Conservation (phyloP, 2,113 vertebrate species). For the Cololabis saira region DNA sequence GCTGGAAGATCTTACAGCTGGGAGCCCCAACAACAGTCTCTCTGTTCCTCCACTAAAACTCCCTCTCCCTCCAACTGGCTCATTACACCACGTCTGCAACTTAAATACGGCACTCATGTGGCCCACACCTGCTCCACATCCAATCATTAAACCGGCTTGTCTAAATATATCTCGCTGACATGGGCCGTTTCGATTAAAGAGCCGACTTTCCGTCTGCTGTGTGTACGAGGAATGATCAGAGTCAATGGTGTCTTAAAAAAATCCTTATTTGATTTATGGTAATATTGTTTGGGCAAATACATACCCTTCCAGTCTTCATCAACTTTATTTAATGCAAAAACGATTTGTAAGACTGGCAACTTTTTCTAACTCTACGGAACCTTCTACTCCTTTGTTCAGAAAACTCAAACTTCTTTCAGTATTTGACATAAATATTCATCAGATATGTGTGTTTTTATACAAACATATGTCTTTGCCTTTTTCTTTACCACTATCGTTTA, state of each 20-base stretch:
- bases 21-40: conserved; percentile 66
- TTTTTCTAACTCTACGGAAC: too few species aligned
- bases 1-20: conserved; percentile 65
- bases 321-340: too few species aligned
- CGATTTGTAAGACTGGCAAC: too few species aligned
- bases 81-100: conserved; percentile 71
- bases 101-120: conserved; percentile 77
- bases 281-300: too few species aligned
- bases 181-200: conserved; percentile 58
- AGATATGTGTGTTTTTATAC: too few species aligned
- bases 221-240: conserved; percentile 18
- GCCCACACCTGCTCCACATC: conserved; percentile 74
- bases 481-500: too few species aligned
- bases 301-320: too few species aligned
- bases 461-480: too few species aligned
- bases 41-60: conserved; percentile 66
- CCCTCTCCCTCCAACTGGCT: conserved; percentile 48
- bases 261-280: too few species aligned
- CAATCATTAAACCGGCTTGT: conserved; percentile 74
- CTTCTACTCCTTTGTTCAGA: too few species aligned
- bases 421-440: too few species aligned
- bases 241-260: conserved; percentile 10
- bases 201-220: conserved; percentile 40
- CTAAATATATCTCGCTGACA: conserved; percentile 69
- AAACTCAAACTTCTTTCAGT: too few species aligned